phyloP scores from a whole-genome alignment of 2,113 vertebrate genomes.

The Gorsachius goisagi region DNA sequence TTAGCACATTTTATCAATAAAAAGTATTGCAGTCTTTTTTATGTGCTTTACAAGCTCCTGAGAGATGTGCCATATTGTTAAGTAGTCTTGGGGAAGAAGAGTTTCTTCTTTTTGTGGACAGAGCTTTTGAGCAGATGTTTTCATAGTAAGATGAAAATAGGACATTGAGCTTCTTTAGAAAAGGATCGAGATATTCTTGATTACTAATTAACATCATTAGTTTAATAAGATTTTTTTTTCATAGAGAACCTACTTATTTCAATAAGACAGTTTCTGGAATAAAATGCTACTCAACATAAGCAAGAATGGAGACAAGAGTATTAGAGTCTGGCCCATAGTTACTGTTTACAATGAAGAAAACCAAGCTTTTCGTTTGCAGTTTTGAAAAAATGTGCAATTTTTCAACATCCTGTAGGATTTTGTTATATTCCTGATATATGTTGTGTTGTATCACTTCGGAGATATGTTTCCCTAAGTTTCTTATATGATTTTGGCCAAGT shows the following conservation, averaged over 20 bases:
- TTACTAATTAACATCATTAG: background rate
- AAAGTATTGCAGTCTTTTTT: background rate
- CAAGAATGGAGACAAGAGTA: background rate
- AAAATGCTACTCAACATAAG: background rate
- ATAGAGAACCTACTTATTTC: background rate
- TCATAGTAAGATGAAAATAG: background rate
- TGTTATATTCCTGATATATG: background rate
- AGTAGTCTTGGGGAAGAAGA: background rate
- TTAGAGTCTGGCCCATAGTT: background rate
- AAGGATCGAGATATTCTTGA: background rate
- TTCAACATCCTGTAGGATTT: background rate
- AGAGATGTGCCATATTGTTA: background rate
- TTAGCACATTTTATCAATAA: background rate
- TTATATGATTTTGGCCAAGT: background rate
- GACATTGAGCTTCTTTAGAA: background rate
- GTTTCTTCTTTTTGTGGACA: background rate
- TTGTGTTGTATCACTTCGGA: background rate
- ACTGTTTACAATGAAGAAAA: background rate
- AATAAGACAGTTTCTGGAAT: background rate
- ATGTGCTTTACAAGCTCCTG: background rate
- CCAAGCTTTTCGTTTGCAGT: background rate
- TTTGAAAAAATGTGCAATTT: background rate
- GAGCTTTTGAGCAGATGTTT: background rate
- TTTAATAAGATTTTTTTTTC: background rate
- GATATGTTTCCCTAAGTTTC: background rate